phyloP scores from a whole-genome alignment of 2,888 invertebrate genomes.

The Zootermopsis nevadensis region DNA sequence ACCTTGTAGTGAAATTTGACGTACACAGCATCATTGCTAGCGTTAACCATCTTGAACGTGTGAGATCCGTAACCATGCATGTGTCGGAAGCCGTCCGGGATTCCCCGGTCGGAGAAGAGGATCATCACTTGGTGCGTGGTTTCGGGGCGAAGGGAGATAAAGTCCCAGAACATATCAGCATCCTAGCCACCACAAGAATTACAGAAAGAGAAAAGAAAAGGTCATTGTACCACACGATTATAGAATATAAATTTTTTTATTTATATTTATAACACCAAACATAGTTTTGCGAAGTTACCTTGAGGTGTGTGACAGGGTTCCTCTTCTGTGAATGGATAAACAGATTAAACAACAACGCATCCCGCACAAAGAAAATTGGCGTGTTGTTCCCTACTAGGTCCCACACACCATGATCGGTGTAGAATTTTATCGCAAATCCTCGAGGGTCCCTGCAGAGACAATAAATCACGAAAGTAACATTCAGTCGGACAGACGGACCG shows the following conservation, averaged over 20 bases:
- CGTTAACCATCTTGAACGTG: slow-evolving; percentile 91
- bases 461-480: too few relatives aligned
- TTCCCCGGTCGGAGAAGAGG: slow-evolving; percentile 91
- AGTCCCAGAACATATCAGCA: slow-evolving; percentile 97
- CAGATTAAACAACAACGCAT: slow-evolving; percentile 67
- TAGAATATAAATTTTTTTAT: too few relatives aligned
- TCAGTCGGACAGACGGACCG: too few relatives aligned
- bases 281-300: slow-evolving; percentile 63
- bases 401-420: slow-evolving; percentile 63
- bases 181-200: slow-evolving; percentile 67
- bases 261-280: too few relatives aligned
- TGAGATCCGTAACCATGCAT: slow-evolving; percentile 98
- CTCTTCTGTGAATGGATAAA: slow-evolving; percentile 82
- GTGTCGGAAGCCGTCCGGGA: slow-evolving; percentile 90
- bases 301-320: slow-evolving; percentile 91
- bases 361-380: slow-evolving; percentile 69
- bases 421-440: slow-evolving; percentile 67
- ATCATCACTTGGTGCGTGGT: slow-evolving; percentile 85
- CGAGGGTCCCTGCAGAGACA: slow-evolving; percentile 62
- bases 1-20: slow-evolving; percentile 94
- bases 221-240: too few relatives aligned
- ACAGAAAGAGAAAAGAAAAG: neutral
- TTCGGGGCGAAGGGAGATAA: slow-evolving; percentile 89
- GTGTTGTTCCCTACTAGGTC: slow-evolving; percentile 68
- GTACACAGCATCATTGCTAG: slow-evolving; percentile 75